Base-by-base conservation (phyloP, 2,797 vertebrate species). In the Hyperoplus lanceolatus region DNA sequence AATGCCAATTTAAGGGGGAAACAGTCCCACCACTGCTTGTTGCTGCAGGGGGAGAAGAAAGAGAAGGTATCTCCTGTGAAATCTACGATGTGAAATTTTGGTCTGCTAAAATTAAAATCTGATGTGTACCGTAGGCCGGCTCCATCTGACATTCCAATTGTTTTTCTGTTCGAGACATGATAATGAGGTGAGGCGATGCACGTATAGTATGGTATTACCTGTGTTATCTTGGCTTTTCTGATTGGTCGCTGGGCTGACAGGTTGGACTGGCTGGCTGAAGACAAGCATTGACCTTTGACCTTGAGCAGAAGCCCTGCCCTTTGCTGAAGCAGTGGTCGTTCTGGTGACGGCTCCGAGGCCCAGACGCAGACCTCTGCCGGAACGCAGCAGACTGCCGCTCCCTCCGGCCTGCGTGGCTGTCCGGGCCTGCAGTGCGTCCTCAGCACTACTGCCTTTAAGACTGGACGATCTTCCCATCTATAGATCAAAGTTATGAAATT, bases 321-420 rank as follows among this genome's bases (percentile, higher is more conserved):
- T 99, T 55, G 78, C 73, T 11, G 84, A 68, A 7, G 73, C 80
- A 0, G 81, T 46, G 6, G 85, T 39, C 0, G 89, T 84, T 75
- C 94, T 92, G 79, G 88, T 87, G 70, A 94, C 93, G 14, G 94
- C 94, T n/a, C 94, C 94, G 21, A 95, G 77, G 48, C 94, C 94
- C 50, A 94, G 86, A 93, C 0, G 97, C 93, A 87, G 96, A 73
- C 88, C 97, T 94, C 98, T 95, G 86, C 97, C 93, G 2, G 97
- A 96, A 10, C 96, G 96, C 81, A 97, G 95, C 82, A 97, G 96
- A 76, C 94, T 96, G 45, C 96, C 95, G n/a, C 83, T 90, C 5
- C 95, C 96, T 57, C 90, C 92, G 0, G 95, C 94, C 79, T 96
- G 97, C 42, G 94, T 38, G 16, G 92, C 94, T 0, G 94, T 74